Evolutionary conservation across 1,140 invertebrate species (phyloP), one percentile per base, ranked within the genome.

Genomic region (Brachionus koreanus): DNA sequence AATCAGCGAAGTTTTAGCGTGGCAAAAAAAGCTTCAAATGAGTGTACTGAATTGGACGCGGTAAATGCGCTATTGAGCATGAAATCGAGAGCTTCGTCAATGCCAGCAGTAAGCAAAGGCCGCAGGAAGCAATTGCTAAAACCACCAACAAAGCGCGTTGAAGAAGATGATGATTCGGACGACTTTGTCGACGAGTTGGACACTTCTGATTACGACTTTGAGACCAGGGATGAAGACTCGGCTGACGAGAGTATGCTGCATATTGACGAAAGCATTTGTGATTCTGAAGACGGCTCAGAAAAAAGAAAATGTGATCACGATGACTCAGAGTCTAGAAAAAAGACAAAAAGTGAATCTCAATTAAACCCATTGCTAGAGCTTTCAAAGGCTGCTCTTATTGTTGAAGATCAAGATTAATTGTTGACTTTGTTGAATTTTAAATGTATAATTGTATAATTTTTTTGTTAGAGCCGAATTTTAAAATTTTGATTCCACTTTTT

Each of bases 1-100:
- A 12, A 33, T 65, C 63, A 33, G 29, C 63, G 63, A 65, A 65
- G 33, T 65, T 33, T n/a, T 13, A 65, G 25, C 5, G 63, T 37
- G 6, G 25, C 33, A 1, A 65, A 65, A 37, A 35, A 65, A 16
- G 65, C 5, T 3, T 19, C 33, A 7, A 33, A 77, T n/a, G 33
- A 52, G 25, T 65, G 37, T 13, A 39, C 49, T 25, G 76, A 79
- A 7, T 39, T 79, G 49, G 76, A 79, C 9, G 76, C 76, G 9
- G 76, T 79, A 13, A 79, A 79, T 33, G 76, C 76, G 5, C 5
- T 79, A n/a, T 43, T 79, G 25, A 35, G 46, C n/a, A 79, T 79
- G 76, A 79, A 79, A 25, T 79, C 49, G 19, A 79, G 61, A 43
- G 46, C 76, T 13, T 29, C n/a, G 9, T 79, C 76, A 5, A 61